Conservation (phyloP, 2,888 invertebrate genomes). For the Flabesymbios commensalis region DNA sequence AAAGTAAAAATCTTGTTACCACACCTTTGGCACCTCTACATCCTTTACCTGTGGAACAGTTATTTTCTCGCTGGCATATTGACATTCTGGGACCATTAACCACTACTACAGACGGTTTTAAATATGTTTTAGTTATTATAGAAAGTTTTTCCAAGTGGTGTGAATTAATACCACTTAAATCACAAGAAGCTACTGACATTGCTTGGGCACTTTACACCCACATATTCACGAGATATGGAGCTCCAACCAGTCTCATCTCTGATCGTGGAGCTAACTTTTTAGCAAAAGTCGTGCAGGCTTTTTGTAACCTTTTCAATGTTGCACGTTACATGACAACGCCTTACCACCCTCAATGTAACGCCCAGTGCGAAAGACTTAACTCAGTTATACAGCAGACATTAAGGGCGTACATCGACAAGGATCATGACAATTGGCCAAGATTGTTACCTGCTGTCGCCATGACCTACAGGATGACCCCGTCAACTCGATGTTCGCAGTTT, state of each 20-base stretch:
- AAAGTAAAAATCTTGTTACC: constrained; percentile 14
- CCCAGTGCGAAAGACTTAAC: not conserved
- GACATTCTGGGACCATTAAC: constrained; percentile 29
- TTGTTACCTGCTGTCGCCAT: not conserved
- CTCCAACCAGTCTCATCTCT: not conserved
- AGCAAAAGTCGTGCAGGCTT: not conserved
- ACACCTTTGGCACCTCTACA: constrained; percentile 21
- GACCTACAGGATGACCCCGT: constrained; percentile 2
- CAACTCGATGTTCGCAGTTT: not conserved
- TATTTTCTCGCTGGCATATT: too few species aligned
- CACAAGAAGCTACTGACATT: not conserved
- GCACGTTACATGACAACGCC: not conserved
- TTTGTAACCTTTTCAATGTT: too few species aligned
- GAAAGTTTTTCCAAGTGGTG: constrained; percentile 28
- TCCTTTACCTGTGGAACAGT: constrained; percentile 22
- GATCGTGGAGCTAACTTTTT: not conserved
- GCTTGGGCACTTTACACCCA: not conserved
- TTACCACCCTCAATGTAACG: constrained; percentile 5
- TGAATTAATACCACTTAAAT: constrained; percentile 29
- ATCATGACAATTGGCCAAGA: constrained; percentile 7
- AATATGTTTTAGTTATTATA: constrained; percentile 30
- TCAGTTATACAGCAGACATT: not conserved
- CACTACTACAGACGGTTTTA: constrained; percentile 21
- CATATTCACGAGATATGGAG: constrained; percentile 6
- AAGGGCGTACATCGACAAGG: not conserved